Evolutionary conservation across 1,140 invertebrate genomes (phyloP).

Genomic region (Pomacea maculata): DNA sequence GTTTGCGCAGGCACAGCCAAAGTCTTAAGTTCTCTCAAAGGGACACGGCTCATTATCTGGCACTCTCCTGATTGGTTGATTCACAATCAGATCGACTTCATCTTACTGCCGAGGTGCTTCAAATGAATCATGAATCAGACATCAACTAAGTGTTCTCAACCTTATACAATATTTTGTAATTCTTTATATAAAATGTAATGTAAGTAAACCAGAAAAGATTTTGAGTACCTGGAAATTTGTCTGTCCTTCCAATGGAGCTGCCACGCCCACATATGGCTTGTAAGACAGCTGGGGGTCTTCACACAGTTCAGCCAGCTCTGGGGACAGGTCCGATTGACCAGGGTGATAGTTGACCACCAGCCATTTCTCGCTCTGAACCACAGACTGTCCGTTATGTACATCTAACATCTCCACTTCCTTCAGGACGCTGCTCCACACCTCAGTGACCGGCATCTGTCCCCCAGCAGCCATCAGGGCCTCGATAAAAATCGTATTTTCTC

Average conservation of each 20-base stretch:
- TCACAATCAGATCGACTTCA: too few relatives aligned
- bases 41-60: too few relatives aligned
- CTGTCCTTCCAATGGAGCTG: constrained; percentile 19
- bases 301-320: background rate
- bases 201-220: too few relatives aligned
- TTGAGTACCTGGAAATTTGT: background rate
- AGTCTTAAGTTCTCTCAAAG: too few relatives aligned
- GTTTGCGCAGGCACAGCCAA: too few relatives aligned
- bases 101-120: too few relatives aligned
- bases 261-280: constrained; percentile 14
- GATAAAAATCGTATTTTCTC: background rate
- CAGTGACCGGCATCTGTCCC: background rate
- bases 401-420: background rate
- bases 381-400: background rate
- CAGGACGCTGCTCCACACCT: background rate
- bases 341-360: constrained; percentile 11
- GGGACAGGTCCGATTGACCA: background rate
- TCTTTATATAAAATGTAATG: too few relatives aligned
- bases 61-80: too few relatives aligned
- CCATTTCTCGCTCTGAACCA: background rate
- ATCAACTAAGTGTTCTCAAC: too few relatives aligned
- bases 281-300: constrained; percentile 5
- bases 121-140: too few relatives aligned
- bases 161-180: too few relatives aligned
- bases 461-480: background rate